phyloP scores from a whole-genome alignment of 2,113 vertebrate species.

The Menidia beryllina region DNA sequence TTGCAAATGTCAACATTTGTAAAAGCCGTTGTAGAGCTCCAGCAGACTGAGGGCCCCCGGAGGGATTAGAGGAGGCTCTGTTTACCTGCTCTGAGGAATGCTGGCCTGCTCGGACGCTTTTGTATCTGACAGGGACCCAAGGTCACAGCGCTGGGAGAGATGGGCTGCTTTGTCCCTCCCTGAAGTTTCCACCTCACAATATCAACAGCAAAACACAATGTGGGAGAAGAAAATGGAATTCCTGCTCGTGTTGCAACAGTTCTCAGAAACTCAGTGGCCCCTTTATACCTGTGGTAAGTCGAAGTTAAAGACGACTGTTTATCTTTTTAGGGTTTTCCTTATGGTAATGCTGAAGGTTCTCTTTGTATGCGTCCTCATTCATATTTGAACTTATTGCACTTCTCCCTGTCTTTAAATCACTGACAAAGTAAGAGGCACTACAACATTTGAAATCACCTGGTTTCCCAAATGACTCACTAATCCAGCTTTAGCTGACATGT shows the following conservation, averaged over 20 bases:
- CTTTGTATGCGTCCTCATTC: too few relatives aligned
- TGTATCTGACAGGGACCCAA: conserved; percentile 80
- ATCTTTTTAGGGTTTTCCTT: not conserved
- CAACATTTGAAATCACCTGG: not conserved
- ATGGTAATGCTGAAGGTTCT: not conserved
- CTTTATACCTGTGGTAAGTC: conserved; percentile 43
- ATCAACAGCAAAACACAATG: conserved; percentile 83
- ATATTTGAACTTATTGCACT: too few relatives aligned
- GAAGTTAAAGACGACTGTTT: conserved; percentile 24
- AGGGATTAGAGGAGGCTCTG: conserved; percentile 81
- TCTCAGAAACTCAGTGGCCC: conserved; percentile 62
- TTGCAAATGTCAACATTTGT: conserved; percentile 83
- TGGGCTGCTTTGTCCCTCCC: conserved; percentile 72
- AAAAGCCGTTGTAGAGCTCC: conserved; percentile 74
- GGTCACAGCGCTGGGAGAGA: conserved; percentile 76
- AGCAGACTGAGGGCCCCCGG: conserved; percentile 74
- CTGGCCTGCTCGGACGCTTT: conserved; percentile 75
- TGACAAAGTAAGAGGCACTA: not conserved
- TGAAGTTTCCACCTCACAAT: conserved; percentile 78
- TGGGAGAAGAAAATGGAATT: conserved; percentile 79
- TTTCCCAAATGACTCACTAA: not conserved
- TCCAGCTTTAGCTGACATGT: not conserved
- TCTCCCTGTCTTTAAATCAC: too few relatives aligned
- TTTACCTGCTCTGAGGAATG: conserved; percentile 85
- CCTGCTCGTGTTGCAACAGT: conserved; percentile 83